phyloP scores from a whole-genome alignment of 2,888 invertebrate genomes.

The Seladonia tumulorum region DNA sequence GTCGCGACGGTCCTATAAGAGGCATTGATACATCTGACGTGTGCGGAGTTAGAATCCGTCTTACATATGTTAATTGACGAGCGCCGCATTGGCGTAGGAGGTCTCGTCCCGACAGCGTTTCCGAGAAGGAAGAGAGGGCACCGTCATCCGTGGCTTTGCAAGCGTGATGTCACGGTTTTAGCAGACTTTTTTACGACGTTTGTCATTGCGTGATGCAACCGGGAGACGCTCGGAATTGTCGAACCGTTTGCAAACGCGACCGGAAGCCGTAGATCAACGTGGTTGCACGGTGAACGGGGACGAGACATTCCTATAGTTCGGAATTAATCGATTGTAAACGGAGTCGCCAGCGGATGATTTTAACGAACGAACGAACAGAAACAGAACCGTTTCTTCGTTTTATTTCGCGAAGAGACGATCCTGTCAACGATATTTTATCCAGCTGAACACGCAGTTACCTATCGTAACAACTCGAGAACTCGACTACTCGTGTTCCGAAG shows the following conservation, averaged over 20 bases:
- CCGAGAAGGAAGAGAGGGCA: neutral
- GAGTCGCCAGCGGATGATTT: neutral
- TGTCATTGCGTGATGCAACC: constrained; percentile 26
- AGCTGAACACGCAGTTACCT: constrained; percentile 1
- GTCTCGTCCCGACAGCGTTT: neutral
- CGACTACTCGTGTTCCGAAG: neutral
- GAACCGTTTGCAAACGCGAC: constrained; percentile 31
- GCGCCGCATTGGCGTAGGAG: neutral
- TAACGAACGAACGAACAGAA: neutral
- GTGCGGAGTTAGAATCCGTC: constrained; percentile 25
- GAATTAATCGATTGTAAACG: neutral
- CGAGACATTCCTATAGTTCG: neutral
- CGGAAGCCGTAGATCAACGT: constrained; percentile 52
- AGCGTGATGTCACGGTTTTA: constrained; percentile 30
- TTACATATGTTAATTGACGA: constrained; percentile 37
- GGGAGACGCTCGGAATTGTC: constrained; percentile 8
- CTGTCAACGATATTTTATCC: neutral
- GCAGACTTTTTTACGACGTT: constrained; percentile 16
- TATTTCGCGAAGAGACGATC: neutral
- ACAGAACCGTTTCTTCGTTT: neutral
- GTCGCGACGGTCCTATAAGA: constrained; percentile 8
- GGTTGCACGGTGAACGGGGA: constrained; percentile 56
- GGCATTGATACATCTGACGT: neutral
- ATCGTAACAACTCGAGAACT: neutral
- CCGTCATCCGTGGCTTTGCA: neutral